phyloP scores from a whole-genome alignment of 2,113 vertebrate species.

The Melanocharis versteri region DNA sequence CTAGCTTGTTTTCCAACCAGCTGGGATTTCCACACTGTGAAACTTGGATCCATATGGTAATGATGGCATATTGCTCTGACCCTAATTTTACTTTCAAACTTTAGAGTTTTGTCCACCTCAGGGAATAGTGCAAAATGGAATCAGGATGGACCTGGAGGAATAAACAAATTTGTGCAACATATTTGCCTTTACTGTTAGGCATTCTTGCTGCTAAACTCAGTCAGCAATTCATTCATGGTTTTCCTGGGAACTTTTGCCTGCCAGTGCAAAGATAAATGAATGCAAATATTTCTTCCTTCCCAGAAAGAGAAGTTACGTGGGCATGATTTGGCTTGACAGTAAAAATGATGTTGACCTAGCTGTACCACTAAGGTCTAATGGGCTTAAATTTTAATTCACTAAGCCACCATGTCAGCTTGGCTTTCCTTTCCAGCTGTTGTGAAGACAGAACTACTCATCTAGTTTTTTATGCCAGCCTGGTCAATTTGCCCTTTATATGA shows the following conservation, averaged over 20 bases:
- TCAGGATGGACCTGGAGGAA: background rate
- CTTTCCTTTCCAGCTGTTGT: background rate
- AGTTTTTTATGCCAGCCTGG: background rate
- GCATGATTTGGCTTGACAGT: conserved; percentile 19
- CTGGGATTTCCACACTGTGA: conserved; percentile 2
- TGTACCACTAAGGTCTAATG: background rate
- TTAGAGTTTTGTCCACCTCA: background rate
- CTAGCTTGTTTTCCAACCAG: background rate
- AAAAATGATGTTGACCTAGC: background rate
- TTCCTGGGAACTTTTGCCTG: conserved; percentile 14
- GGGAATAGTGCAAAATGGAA: background rate
- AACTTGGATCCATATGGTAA: background rate
- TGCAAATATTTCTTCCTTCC: background rate
- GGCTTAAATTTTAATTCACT: background rate
- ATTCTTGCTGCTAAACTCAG: background rate
- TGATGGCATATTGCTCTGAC: background rate
- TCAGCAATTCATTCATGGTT: background rate
- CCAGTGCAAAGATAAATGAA: background rate
- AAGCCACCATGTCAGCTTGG: background rate
- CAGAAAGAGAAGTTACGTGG: background rate
- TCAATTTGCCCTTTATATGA: background rate
- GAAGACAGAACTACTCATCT: background rate
- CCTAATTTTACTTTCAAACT: background rate
- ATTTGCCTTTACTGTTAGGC: background rate
- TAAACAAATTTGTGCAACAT: background rate